phyloP scores from a whole-genome alignment of 2,797 vertebrate species.

The Lacerta bilineata region DNA sequence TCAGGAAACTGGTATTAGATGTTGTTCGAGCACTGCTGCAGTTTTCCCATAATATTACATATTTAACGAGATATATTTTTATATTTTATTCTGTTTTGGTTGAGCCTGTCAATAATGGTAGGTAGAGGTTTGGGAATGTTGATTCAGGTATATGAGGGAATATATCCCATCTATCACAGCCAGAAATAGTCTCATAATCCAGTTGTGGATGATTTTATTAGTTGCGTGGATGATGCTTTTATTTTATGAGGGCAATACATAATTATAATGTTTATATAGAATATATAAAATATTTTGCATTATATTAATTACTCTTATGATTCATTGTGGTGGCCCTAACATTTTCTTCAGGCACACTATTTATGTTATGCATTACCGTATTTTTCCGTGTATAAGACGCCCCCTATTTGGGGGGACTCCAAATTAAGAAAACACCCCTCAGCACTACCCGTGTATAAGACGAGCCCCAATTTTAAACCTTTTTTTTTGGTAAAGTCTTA shows the following conservation, averaged over 20 bases:
- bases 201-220: neutral
- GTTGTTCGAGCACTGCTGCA: neutral
- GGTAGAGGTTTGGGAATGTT: neutral
- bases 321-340: neutral
- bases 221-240: neutral
- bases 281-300: neutral
- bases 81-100: slow-evolving; percentile 4
- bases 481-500: too few relatives aligned
- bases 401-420: too few relatives aligned
- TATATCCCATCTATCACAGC: neutral
- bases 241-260: too few relatives aligned
- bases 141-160: neutral
- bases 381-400: too few relatives aligned
- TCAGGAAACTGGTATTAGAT: neutral
- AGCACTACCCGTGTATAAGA: too few relatives aligned
- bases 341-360: neutral
- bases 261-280: neutral
- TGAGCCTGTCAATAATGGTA: neutral
- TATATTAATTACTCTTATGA: neutral
- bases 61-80: neutral
- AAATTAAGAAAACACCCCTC: too few relatives aligned
- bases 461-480: too few relatives aligned
- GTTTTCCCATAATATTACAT: neutral
- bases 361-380: neutral
- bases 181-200: neutral